These are phyloP conservation scores for Drosophila cognata DNA, from an alignment of 2,888 invertebrate genomes.

Conservation along the genomic window DNA sequence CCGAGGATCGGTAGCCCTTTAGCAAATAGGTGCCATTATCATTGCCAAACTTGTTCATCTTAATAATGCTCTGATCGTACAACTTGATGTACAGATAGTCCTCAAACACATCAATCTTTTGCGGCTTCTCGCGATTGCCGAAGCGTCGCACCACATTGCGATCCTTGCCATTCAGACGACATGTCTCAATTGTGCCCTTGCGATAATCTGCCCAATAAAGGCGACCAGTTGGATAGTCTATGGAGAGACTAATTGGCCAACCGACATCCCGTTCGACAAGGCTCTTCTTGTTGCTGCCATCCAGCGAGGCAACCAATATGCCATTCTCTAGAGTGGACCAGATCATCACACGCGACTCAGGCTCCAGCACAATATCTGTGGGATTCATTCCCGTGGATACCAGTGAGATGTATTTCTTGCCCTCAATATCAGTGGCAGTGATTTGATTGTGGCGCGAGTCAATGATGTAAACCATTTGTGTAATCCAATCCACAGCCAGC, in stretches of 20 bases:
- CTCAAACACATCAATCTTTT: conserved; percentile 91
- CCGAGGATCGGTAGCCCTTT: conserved; percentile 87
- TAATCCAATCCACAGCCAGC: conserved; percentile 90
- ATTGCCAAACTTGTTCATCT: conserved; percentile 89
- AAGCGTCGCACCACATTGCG: conserved; percentile 87
- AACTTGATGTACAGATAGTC: conserved; percentile 89
- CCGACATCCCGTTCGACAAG: conserved; percentile 88
- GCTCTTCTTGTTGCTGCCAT: conserved; percentile 87
- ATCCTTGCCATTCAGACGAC: conserved; percentile 89
- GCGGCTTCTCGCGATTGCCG: conserved; percentile 87
- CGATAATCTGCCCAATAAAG: conserved; percentile 95
- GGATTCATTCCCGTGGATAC: conserved; percentile 87
- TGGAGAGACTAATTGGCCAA: conserved; percentile 91
- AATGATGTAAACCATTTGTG: conserved; percentile 89
- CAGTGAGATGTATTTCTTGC: conserved; percentile 82
- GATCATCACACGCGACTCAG: conserved; percentile 87
- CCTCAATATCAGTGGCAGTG: conserved; percentile 83
- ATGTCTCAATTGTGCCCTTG: conserved; percentile 89
- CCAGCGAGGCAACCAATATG: conserved; percentile 88
- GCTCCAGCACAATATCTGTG: conserved; percentile 89
- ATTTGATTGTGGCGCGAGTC: conserved; percentile 86
- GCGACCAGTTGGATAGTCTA: conserved; percentile 90
- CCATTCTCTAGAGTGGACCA: conserved; percentile 91
- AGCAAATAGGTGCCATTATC: conserved; percentile 87
- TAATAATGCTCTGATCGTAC: conserved; percentile 88